Percentiles rank a stretch among this genome's conserved stretches.
phyloP scores from a whole-genome alignment of 2,113 vertebrate species.

The Carettochelys insculpta region DNA sequence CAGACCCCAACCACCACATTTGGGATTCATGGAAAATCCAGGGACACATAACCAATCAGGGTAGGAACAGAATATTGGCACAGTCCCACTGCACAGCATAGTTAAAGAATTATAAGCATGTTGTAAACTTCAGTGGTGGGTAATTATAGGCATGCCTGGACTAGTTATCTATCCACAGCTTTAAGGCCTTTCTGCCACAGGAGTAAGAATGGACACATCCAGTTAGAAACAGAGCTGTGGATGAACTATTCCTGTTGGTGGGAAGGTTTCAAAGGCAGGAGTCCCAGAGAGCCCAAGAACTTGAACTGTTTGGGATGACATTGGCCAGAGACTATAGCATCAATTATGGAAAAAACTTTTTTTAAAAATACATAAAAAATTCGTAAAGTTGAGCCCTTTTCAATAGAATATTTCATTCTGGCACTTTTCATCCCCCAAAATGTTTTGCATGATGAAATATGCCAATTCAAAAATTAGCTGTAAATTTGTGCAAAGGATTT shows the following conservation, averaged over 20 bases:
- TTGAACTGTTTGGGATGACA: neutral
- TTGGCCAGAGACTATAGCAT: neutral
- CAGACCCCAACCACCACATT: neutral
- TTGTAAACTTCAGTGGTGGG: neutral
- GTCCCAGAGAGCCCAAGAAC: too few relatives aligned
- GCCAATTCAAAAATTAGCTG: neutral
- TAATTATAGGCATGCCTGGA: neutral
- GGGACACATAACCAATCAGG: neutral
- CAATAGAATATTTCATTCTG: neutral
- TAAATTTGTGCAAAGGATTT: accelerated
- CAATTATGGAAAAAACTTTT: neutral
- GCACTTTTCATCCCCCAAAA: neutral
- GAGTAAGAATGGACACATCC: neutral
- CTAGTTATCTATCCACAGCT: neutral
- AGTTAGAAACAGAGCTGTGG: neutral
- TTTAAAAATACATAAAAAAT: neutral
- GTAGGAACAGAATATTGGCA: neutral
- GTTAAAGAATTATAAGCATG: neutral
- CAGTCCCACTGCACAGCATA: neutral
- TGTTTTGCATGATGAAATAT: neutral
- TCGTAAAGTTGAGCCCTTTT: neutral
- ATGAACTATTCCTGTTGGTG: neutral
- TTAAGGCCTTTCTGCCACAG: neutral
- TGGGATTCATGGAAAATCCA: neutral
- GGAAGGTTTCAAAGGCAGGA: neutral